Conservation (phyloP, 2,113 vertebrate species). For the Odocoileus virginianus region DNA sequence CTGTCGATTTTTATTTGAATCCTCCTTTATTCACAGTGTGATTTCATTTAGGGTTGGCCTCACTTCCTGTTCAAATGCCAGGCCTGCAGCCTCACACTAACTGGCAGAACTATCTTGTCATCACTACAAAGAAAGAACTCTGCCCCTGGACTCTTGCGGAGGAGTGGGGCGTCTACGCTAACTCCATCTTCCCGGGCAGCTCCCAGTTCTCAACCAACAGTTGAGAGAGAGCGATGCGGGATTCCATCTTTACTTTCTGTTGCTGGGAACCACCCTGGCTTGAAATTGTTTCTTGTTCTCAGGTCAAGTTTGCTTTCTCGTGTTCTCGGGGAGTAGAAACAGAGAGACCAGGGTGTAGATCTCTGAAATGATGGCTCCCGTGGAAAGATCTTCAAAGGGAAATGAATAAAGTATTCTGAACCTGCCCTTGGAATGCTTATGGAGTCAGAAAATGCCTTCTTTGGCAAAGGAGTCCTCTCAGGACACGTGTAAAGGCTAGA, state of each 20-base stretch:
- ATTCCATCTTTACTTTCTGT: neutral
- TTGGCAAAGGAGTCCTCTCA: neutral
- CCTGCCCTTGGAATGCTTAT: neutral
- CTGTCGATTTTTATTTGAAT: constrained; percentile 55
- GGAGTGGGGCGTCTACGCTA: neutral
- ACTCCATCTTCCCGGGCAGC: neutral
- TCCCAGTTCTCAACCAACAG: neutral
- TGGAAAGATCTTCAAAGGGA: neutral
- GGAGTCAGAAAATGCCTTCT: neutral
- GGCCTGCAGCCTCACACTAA: neutral
- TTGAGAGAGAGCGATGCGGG: neutral
- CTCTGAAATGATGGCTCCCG: neutral
- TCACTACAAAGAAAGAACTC: neutral
- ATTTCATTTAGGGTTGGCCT: constrained; percentile 53
- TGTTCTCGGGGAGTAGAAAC: neutral
- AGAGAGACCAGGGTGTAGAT: neutral
- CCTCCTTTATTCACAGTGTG: constrained; percentile 61
- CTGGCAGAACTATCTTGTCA: neutral
- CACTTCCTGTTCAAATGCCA: constrained; percentile 22
- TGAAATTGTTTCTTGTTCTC: neutral
- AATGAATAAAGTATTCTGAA: neutral
- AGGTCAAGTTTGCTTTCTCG: neutral
- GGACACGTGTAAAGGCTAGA: neutral
- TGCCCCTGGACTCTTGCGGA: neutral
- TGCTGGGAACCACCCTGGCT: neutral